Evolutionary conservation across 2,113 vertebrate genomes (phyloP).

Genomic region (Amazona vittata): DNA sequence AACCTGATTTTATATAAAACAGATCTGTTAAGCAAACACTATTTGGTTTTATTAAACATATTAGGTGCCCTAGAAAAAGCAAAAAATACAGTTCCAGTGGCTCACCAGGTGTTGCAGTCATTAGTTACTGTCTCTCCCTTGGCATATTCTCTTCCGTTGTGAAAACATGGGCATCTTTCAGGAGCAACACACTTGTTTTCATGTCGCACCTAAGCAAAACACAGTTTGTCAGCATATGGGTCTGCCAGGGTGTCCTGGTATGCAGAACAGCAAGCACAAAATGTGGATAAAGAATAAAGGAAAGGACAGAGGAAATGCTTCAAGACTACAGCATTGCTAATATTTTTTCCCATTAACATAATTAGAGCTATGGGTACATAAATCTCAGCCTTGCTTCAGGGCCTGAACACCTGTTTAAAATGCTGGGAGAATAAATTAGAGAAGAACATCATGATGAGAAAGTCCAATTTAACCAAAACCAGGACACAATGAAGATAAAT

Average conservation of each 20-base stretch:
- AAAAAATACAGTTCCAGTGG: neutral
- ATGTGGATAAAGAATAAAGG: neutral
- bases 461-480: neutral
- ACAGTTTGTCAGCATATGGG: neutral
- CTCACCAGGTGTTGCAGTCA: constrained; percentile 95
- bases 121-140: constrained; percentile 81
- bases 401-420: neutral
- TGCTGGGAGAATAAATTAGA: neutral
- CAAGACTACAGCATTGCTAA: neutral
- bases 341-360: neutral
- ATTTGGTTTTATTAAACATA: neutral
- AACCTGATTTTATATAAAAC: neutral
- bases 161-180: constrained; percentile 91
- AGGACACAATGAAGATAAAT: neutral
- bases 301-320: neutral
- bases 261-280: neutral
- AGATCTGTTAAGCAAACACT: neutral
- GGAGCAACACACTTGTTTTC: constrained; percentile 83
- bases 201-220: constrained; percentile 83
- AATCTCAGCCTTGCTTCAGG: neutral
- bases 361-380: neutral
- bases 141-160: constrained; percentile 86
- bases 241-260: no score
- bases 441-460: neutral
- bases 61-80: neutral